Evolutionary conservation across 35 echinoderm and acorn worm genomes (phyloP), one percentile per base, ranked within the genome.

Genomic region (Apostichopus californicus): DNA sequence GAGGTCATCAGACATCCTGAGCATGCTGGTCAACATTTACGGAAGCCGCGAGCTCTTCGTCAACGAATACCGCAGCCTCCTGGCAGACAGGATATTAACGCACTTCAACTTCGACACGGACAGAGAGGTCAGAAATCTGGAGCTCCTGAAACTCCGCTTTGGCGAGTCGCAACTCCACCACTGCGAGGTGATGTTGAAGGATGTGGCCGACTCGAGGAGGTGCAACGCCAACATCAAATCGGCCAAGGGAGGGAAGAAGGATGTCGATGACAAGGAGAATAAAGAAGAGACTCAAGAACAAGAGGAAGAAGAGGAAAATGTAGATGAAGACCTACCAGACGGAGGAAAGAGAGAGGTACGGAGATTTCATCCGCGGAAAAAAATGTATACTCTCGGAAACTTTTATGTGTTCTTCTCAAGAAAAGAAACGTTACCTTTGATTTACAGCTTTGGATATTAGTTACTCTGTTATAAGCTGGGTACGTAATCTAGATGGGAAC

Each of bases 131-230:
- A 91, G 97, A 68, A 94, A 99, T 46, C 78, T 99, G 23, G 97
- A 99, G 68, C 93, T 99, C 6, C 82, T 99, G 4, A 99, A 99
- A 89, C 87, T 99, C 6, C 53, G 97, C 9, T 99, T 99, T 66
- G 97, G 97, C 0, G 97, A 99, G 92, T 92, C 97, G 5, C 97
- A 99, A 68, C 92, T 99, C 6, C 97, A 99, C 78, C 95, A 96
- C 71, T 99, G 97, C 80, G 97, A 96, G 71, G 96, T 99, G 13
- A 99, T 99, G 95, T 89, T 99, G 56, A 99, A 99, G 65, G 97
- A 99, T 82, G 97, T 99, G 18, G 97, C 95, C 9, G 97, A 99
- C 73, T 99, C 97, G 6, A 94, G 91, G 90, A 92, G 94, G 79
- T 96, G 95, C 34, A 99, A 99, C 80, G 53, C 93, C 66, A 94